Percentiles rank a stretch among this genome's conserved stretches.
Conservation (phyloP, 2,797 vertebrate species). For the Ambastaia sidthimunki region DNA sequence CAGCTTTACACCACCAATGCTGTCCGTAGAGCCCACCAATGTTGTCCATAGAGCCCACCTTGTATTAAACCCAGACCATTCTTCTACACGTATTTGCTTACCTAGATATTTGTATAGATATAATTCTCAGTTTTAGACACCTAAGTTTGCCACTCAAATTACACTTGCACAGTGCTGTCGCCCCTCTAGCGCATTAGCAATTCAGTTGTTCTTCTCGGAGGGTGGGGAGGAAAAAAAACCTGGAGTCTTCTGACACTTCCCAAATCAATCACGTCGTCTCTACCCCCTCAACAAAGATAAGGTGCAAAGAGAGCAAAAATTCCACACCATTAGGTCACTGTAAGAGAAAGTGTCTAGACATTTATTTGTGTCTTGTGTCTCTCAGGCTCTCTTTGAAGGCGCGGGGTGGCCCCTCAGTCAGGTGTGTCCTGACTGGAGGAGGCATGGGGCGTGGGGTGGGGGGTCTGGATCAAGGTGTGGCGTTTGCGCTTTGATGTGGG, state of each 20-base stretch:
- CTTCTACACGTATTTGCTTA: constrained; percentile 4
- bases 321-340: constrained; percentile 80
- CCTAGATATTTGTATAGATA: background rate
- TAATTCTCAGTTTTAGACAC: constrained; percentile 5
- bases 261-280: constrained; percentile 65
- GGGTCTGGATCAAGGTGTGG: constrained; percentile 84
- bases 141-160: constrained; percentile 11
- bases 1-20: background rate
- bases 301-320: constrained; percentile 68
- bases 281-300: constrained; percentile 57
- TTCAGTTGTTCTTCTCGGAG: constrained; percentile 78
- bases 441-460: constrained; percentile 40
- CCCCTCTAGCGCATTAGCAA: constrained; percentile 46
- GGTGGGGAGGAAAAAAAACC: constrained; percentile 35
- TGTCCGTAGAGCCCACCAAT: background rate
- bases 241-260: constrained; percentile 46
- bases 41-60: background rate
- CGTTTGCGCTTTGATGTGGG: constrained; percentile 81
- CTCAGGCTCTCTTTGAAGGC: constrained; percentile 78
- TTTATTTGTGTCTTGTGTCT: constrained; percentile 77
- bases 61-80: background rate
- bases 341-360: constrained; percentile 82
- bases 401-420: constrained; percentile 78
- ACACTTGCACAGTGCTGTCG: constrained; percentile 15
- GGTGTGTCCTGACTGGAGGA: constrained; percentile 51